A percentile compares a stretch with the other conserved stretches of the same genome.
Conservation (phyloP, 2,888 invertebrate genomes). For the Clepsis dumicolana region DNA sequence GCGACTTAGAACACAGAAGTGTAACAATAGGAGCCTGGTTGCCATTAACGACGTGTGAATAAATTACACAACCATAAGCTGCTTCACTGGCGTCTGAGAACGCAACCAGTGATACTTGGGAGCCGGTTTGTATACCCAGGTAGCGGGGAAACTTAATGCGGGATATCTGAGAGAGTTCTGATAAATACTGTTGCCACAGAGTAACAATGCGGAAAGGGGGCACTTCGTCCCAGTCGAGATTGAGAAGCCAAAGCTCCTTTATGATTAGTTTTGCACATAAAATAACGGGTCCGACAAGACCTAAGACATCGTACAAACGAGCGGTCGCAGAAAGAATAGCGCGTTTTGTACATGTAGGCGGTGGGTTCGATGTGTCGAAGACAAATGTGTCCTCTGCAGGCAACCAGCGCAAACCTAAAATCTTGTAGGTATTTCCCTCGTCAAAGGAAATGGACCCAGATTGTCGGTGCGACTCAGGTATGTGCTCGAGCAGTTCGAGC, state of each 20-base stretch:
- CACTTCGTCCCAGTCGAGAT: neutral
- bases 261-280: neutral
- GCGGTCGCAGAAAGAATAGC: neutral
- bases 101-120: neutral
- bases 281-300: neutral
- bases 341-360: neutral
- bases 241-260: neutral
- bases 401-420: slow-evolving; percentile 4
- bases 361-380: neutral
- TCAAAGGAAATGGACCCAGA: neutral
- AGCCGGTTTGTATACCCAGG: neutral
- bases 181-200: neutral
- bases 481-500: slow-evolving; percentile 3
- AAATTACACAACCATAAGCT: neutral
- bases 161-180: neutral
- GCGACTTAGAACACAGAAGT: neutral
- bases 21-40: neutral
- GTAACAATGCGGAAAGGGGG: too few species aligned
- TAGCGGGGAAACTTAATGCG: neutral
- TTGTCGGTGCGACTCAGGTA: neutral
- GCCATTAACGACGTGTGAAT: neutral
- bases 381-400: neutral
- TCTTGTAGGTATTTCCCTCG: neutral
- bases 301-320: neutral
- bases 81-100: neutral